Percentiles rank a stretch among this genome's conserved stretches.
phyloP scores from a whole-genome alignment of 2,113 vertebrate genomes.

The Oryzias javanicus region DNA sequence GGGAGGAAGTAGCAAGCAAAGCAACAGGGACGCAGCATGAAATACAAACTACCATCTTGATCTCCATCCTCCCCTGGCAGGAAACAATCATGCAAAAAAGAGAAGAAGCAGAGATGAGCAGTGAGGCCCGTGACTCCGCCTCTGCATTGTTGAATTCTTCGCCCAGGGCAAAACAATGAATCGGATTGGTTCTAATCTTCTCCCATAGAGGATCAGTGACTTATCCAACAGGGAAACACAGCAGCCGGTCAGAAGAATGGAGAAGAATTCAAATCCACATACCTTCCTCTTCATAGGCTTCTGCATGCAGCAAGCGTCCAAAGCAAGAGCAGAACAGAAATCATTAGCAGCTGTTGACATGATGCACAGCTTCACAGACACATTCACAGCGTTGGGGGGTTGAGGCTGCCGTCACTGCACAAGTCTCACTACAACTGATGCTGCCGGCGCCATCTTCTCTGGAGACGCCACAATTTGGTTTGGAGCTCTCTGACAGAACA shows the following conservation, averaged over 20 bases:
- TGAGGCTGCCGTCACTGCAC: slow-evolving; percentile 19
- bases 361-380: slow-evolving; percentile 43
- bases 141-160: slow-evolving; percentile 61
- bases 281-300: slow-evolving; percentile 82
- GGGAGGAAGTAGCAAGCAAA: slow-evolving; percentile 58
- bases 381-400: slow-evolving; percentile 52
- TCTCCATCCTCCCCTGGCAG: slow-evolving; percentile 72
- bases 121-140: slow-evolving; percentile 27
- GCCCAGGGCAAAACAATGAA: slow-evolving; percentile 10
- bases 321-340: slow-evolving; percentile 79
- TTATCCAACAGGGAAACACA: slow-evolving; percentile 2
- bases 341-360: slow-evolving; percentile 55
- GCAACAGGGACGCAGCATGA: slow-evolving; percentile 58
- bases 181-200: slow-evolving; percentile 6
- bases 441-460: too few relatives aligned
- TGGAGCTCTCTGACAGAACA: too few relatives aligned
- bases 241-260: slow-evolving; percentile 39
- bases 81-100: slow-evolving; percentile 71
- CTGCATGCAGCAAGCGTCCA: slow-evolving; percentile 80
- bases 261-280: slow-evolving; percentile 65
- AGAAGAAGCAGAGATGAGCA: slow-evolving; percentile 71
- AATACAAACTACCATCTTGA: slow-evolving; percentile 78
- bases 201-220: slow-evolving; percentile 1
- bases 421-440: slow-evolving; percentile 9
- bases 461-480: too few relatives aligned